Evolutionary conservation across 2,113 vertebrate genomes (phyloP), one percentile per base, ranked within the genome.

Genomic region (Aldabrachelys gigantea): DNA sequence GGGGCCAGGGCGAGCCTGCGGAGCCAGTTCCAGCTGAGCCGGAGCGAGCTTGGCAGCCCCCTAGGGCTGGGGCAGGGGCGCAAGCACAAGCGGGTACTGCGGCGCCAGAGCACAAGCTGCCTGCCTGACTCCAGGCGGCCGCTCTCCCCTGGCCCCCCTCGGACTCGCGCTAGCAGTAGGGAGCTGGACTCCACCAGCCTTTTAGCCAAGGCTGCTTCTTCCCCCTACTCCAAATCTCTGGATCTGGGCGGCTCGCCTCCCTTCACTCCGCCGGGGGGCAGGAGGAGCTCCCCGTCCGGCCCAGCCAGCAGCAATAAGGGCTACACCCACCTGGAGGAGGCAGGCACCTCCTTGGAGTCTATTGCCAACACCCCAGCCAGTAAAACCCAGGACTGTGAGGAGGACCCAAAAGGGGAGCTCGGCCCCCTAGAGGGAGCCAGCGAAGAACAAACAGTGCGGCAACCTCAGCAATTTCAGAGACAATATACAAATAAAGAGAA

Each of bases 261-360:
- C 76, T 85, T 76, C 24, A 92, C 47, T 5, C 22, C 91, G 82
- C 98, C 98, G 86, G 96, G 96, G 69, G 95, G 98, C 87, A 91
- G 96, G 82, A 98, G 98, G 95, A 98, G 98, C 96, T 99, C 99
- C 53, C 98, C 97, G 47, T 98, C 98, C 90, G 99, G 99, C 83
- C 98, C 97, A 80, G 97, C 97, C 97, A 90, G 94, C 95, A 97
- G 99, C 98, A 99, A 98, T 98, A 99, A 99, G 99, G 99, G 99
- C 98, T 99, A 99, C 98, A 98, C 98, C 92, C 99, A 99, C 65
- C 98, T 99, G 96, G 98, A 98, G 95, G 99, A 99, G 92, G 98
- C 98, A 50, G 98, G 98, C 84, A 99, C 99, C 96, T 99, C 99
- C 79, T 97, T 98, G 92, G 99, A 99, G 95, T 98, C 98, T 47